phyloP scores from a whole-genome alignment of 1,140 invertebrate species.

The Procambarus clarkii region DNA sequence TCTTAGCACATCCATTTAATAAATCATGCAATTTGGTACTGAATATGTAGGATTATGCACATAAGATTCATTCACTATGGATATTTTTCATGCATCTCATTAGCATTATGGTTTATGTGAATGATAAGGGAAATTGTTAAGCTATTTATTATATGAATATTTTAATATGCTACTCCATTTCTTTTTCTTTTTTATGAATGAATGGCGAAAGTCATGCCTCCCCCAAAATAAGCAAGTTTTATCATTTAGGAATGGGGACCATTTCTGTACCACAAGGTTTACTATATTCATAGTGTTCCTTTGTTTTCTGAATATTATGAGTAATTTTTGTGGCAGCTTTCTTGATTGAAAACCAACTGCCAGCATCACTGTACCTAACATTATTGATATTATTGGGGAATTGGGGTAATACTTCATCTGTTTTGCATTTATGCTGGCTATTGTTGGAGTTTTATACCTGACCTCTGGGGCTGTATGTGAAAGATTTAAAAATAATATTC shows the following conservation, averaged over 20 bases:
- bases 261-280: constrained; percentile 45
- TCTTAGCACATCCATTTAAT: constrained; percentile 55
- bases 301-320: neutral
- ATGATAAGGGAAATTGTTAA: neutral
- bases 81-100: constrained; percentile 6
- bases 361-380: constrained; percentile 48
- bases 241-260: constrained; percentile 34
- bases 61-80: neutral
- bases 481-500: neutral
- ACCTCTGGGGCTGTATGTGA: constrained; percentile 53
- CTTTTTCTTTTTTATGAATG: constrained; percentile 1
- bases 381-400: constrained; percentile 51
- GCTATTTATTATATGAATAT: neutral
- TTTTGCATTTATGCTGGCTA: constrained; percentile 57
- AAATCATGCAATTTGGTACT: constrained; percentile 26
- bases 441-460: constrained; percentile 57
- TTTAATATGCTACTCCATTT: constrained; percentile 16
- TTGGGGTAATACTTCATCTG: constrained; percentile 52
- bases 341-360: neutral
- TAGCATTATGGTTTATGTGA: constrained; percentile 2
- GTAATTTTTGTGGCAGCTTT: neutral
- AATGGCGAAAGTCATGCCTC: neutral
- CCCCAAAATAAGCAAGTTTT: constrained; percentile 38
- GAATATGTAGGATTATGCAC: neutral
- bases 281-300: neutral